A percentile compares a stretch with the other conserved stretches of the same genome.
These are phyloP conservation scores for Salmo trutta DNA, from an alignment of 2,797 vertebrate species.

Conservation along the genomic window DNA sequence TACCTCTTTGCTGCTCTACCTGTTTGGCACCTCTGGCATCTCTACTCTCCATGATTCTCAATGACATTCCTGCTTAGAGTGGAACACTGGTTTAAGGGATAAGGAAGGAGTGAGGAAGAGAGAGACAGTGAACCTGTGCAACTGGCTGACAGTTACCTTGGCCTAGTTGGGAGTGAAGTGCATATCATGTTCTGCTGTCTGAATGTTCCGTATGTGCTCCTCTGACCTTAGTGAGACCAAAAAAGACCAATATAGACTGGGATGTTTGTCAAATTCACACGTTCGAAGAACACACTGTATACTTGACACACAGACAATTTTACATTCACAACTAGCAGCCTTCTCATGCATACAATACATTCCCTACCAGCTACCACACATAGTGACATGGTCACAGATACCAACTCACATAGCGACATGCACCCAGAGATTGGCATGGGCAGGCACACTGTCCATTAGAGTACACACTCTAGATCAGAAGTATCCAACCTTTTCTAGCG, in stretches of 20 bases:
- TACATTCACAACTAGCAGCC: too few relatives aligned
- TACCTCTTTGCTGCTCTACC: constrained; percentile 35
- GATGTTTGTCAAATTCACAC: too few relatives aligned
- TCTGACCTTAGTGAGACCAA: constrained; percentile 42
- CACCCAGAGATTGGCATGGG: too few relatives aligned
- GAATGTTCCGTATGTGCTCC: constrained; percentile 37
- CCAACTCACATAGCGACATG: too few relatives aligned
- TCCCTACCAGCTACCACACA: too few relatives aligned
- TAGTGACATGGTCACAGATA: too few relatives aligned
- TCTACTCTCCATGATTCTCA: constrained; percentile 44
- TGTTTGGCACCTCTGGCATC: constrained; percentile 40
- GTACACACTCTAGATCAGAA: too few relatives aligned
- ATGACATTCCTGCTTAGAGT: constrained; percentile 44
- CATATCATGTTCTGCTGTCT: constrained; percentile 27
- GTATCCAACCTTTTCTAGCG: too few relatives aligned
- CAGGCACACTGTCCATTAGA: too few relatives aligned
- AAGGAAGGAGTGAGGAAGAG: constrained; percentile 22
- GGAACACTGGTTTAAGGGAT: constrained; percentile 38
- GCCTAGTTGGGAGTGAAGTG: constrained; percentile 29
- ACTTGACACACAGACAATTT: too few relatives aligned
- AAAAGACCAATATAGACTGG: constrained; percentile 5
- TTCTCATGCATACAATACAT: too few relatives aligned
- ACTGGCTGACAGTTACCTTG: constrained; percentile 48
- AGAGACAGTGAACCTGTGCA: constrained; percentile 43
- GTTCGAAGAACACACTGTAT: too few relatives aligned